phyloP scores from a whole-genome alignment of 1,140 invertebrate species.

The Heliconius nattereri region DNA sequence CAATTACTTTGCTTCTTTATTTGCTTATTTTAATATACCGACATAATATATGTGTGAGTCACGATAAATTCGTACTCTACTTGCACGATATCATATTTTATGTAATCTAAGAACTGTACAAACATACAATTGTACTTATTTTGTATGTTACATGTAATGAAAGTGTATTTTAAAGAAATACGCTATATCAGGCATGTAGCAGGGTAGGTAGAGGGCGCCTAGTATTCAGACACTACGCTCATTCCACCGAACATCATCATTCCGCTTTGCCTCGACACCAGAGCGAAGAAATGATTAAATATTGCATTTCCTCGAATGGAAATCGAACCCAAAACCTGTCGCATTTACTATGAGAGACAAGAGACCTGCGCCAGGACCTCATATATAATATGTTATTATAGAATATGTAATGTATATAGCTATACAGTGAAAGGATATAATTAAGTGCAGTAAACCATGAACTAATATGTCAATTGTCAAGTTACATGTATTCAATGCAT shows the following conservation, averaged over 20 bases:
- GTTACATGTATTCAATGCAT: constrained; percentile 19
- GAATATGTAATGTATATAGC: neutral
- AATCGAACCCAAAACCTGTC: too few species aligned
- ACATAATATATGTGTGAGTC: constrained; percentile 15
- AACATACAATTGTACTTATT: neutral
- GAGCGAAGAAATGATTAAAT: too few species aligned
- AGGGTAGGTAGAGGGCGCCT: too few species aligned
- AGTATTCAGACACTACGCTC: too few species aligned
- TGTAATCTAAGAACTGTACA: neutral
- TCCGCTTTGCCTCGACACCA: too few species aligned
- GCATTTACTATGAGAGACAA: too few species aligned
- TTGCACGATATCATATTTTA: constrained; percentile 22
- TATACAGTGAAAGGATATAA: neutral
- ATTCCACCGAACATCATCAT: too few species aligned
- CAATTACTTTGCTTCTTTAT: neutral
- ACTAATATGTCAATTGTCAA: constrained; percentile 28
- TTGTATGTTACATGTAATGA: neutral
- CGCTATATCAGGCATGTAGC: too few species aligned
- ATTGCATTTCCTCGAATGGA: too few species aligned
- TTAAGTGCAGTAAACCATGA: constrained; percentile 17
- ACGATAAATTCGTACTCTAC: constrained; percentile 7
- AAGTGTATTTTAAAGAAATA: neutral
- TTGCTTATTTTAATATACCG: neutral
- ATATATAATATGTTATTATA: neutral
- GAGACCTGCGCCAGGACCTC: too few species aligned